These are phyloP conservation scores for Andinoacara biseriatus DNA, from an alignment of 2,113 vertebrate species.

Conservation along the genomic window DNA sequence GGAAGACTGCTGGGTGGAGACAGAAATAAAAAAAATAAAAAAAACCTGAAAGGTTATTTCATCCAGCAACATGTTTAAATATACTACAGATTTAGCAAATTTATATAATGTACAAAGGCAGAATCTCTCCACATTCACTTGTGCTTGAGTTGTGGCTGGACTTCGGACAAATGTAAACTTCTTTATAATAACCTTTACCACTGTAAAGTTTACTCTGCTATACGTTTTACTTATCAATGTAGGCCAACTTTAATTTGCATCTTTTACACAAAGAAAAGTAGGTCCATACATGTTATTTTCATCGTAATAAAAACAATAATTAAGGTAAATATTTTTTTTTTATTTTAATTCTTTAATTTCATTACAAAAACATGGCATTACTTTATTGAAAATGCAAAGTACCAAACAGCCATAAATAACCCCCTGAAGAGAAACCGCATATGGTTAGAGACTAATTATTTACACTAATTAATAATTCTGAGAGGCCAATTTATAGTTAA, in stretches of 20 bases:
- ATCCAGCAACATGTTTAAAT: not conserved
- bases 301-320: too few relatives aligned
- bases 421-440: too few relatives aligned
- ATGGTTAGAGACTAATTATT: too few relatives aligned
- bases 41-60: not conserved
- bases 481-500: not conserved
- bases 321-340: too few relatives aligned
- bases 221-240: not conserved
- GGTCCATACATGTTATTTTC: not conserved
- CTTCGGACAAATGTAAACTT: too few relatives aligned
- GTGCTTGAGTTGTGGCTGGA: not conserved
- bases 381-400: too few relatives aligned
- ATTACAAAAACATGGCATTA: too few relatives aligned
- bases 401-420: too few relatives aligned
- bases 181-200: not conserved
- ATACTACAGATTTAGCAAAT: not conserved
- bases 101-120: not conserved
- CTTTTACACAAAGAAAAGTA: not conserved
- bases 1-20: not conserved
- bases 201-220: not conserved
- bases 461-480: not conserved
- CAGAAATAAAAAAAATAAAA: not conserved
- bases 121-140: not conserved
- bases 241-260: not conserved
- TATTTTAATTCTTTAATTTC: too few relatives aligned